phyloP scores from a whole-genome alignment of 2,888 invertebrate species.

The Calliscelio sp. region DNA sequence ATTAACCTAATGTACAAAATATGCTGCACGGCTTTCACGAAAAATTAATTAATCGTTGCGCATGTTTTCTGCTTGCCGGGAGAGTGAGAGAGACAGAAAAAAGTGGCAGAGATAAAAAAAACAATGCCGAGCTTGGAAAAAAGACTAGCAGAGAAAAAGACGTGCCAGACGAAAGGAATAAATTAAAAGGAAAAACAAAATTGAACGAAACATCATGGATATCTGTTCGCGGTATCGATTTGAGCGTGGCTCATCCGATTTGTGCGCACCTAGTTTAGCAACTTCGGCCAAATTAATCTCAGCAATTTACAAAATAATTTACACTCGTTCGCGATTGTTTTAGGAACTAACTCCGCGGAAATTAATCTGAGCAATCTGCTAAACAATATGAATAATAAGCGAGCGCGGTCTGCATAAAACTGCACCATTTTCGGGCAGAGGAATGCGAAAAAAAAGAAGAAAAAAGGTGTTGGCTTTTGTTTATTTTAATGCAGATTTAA shows the following conservation, averaged over 20 bases:
- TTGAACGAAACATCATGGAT: conserved; percentile 38
- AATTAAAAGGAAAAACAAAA: conserved; percentile 36
- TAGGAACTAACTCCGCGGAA: conserved; percentile 34
- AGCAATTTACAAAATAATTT: conserved; percentile 52
- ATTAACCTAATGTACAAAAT: conserved; percentile 54
- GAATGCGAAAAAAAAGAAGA: too few species aligned
- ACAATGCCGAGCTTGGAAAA: neutral
- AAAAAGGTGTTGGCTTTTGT: too few species aligned
- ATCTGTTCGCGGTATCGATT: conserved; percentile 39
- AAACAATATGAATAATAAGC: conserved; percentile 24
- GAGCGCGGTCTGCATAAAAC: neutral
- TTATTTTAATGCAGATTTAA: too few species aligned
- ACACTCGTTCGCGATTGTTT: conserved; percentile 46
- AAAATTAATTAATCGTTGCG: conserved; percentile 46
- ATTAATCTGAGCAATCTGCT: conserved; percentile 46
- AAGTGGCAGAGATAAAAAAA: conserved; percentile 2
- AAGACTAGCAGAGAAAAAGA: neutral
- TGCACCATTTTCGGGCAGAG: neutral
- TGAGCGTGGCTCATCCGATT: neutral
- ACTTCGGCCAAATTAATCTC: conserved; percentile 50
- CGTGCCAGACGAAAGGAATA: conserved; percentile 26
- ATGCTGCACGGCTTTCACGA: conserved; percentile 18
- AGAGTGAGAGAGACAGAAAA: too few species aligned
- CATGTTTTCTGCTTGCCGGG: neutral
- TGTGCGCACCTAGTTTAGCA: conserved; percentile 18